Evolutionary conservation across 2,888 invertebrate species (phyloP).

Genomic region (Drosophila phalerata): DNA sequence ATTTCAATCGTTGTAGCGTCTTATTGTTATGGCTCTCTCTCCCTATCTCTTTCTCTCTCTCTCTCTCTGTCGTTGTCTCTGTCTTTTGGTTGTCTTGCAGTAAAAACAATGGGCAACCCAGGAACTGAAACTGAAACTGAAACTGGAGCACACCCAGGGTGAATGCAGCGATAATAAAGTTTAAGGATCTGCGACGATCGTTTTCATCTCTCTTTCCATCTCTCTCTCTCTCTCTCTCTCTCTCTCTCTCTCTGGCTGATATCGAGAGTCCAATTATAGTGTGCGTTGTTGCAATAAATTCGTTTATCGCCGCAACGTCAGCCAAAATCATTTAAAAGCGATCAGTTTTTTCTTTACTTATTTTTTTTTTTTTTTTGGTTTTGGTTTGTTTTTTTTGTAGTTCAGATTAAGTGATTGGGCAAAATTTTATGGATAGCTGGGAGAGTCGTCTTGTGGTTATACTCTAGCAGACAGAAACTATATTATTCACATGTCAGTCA

Average conservation of each 20-base stretch:
- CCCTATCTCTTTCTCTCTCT: not conserved
- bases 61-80: not conserved
- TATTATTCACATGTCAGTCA: not conserved
- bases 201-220: slow-evolving; percentile 18
- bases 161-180: slow-evolving; percentile 68
- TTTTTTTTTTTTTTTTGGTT: slow-evolving; percentile 16
- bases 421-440: slow-evolving; percentile 51
- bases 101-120: slow-evolving; percentile 70
- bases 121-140: slow-evolving; percentile 29
- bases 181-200: slow-evolving; percentile 63
- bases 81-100: slow-evolving; percentile 31
- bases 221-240: not conserved
- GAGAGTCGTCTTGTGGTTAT: not conserved
- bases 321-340: slow-evolving; percentile 81
- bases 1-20: slow-evolving; percentile 68
- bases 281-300: slow-evolving; percentile 84
- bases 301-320: slow-evolving; percentile 83
- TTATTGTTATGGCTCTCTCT: slow-evolving; percentile 67
- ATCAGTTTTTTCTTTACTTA: slow-evolving; percentile 61
- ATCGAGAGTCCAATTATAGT: slow-evolving; percentile 79
- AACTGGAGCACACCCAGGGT: slow-evolving; percentile 46
- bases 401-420: slow-evolving; percentile 82
- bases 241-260: not conserved
- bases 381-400: slow-evolving; percentile 32
- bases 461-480: slow-evolving; percentile 2